These are phyloP conservation scores for Napeogenes inachia DNA, from an alignment of 2,888 invertebrate genomes.

Conservation along the genomic window DNA sequence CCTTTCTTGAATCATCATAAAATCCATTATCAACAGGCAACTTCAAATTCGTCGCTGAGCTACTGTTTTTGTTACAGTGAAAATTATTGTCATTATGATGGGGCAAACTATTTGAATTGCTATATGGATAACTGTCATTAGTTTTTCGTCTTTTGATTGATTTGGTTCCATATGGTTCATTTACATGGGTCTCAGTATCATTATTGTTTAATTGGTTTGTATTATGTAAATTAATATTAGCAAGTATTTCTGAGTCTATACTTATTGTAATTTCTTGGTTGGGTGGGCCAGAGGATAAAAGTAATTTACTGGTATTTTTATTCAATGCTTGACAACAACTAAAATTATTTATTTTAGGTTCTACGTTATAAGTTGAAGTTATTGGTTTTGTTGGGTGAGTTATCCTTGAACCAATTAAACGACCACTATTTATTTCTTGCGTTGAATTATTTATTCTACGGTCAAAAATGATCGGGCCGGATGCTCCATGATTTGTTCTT, in stretches of 20 bases:
- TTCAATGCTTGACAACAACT: not conserved
- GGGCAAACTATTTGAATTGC: too few relatives aligned
- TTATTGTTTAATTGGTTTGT: not conserved
- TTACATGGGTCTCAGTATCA: not conserved
- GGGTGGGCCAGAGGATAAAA: conserved; percentile 35
- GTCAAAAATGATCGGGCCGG: too few relatives aligned
- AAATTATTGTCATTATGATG: too few relatives aligned
- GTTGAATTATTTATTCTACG: too few relatives aligned
- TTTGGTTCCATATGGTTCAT: conserved; percentile 20
- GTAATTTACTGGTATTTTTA: conserved; percentile 24
- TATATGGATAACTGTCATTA: too few relatives aligned
- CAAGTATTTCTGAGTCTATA: conserved; percentile 18
- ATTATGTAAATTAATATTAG: conserved; percentile 3
- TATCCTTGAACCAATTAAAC: too few relatives aligned
- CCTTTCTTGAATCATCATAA: not conserved
- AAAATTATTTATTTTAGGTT: too few relatives aligned
- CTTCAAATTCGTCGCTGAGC: not conserved
- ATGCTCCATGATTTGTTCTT: too few relatives aligned
- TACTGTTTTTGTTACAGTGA: too few relatives aligned
- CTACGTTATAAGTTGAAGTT: too few relatives aligned
- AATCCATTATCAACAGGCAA: not conserved
- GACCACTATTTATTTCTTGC: too few relatives aligned
- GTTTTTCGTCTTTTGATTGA: conserved; percentile 22
- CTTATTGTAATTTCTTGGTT: conserved; percentile 37
- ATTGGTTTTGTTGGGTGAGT: too few relatives aligned